A percentile compares a stretch with the other conserved stretches of the same genome.
phyloP scores from a whole-genome alignment of 2,797 vertebrate species.

The Protosalanx chinensis region DNA sequence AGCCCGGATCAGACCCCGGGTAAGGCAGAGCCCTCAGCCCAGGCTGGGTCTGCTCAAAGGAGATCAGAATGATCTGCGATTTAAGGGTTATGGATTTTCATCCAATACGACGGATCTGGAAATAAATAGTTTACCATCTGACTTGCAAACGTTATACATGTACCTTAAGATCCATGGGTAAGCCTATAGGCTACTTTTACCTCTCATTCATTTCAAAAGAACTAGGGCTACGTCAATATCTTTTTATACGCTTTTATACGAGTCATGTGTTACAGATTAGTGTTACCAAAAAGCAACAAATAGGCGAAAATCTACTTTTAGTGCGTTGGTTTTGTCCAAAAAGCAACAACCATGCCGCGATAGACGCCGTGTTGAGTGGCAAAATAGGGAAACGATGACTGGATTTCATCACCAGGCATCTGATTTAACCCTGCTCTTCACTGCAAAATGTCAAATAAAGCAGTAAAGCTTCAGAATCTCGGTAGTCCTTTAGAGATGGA shows the following conservation, averaged over 20 bases:
- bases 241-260: neutral
- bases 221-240: neutral
- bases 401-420: neutral
- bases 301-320: constrained; percentile 1
- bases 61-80: no score
- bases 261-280: neutral
- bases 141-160: constrained; percentile 44
- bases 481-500: constrained; percentile 39
- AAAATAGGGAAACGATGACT: neutral
- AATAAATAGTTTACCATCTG: constrained; percentile 23
- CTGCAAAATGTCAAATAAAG: constrained; percentile 3
- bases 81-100: constrained; percentile 47
- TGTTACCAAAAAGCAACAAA: neutral
- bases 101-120: constrained; percentile 21
- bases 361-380: neutral
- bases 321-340: neutral
- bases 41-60: constrained; percentile 48
- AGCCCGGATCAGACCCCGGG: no score
- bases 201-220: neutral
- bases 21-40: no score
- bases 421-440: neutral
- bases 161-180: constrained; percentile 30
- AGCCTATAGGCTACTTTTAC: constrained; percentile 37
- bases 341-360: neutral
- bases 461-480: constrained; percentile 19